Evolutionary conservation across 2,888 invertebrate genomes (phyloP).

Genomic region (Microchrysa polita): DNA sequence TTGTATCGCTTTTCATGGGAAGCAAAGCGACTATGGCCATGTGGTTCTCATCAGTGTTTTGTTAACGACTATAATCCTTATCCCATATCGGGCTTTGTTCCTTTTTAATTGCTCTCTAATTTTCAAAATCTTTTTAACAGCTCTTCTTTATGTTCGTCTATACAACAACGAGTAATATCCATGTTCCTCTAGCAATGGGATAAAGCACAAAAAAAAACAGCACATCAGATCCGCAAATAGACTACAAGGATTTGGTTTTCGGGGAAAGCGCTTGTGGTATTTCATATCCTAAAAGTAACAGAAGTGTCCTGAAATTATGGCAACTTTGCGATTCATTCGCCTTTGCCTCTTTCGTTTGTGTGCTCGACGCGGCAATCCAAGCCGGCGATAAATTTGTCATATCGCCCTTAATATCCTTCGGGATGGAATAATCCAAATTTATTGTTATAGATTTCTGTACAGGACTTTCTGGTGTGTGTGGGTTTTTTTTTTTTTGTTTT

Average conservation of each 20-base stretch:
- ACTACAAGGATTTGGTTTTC: constrained; percentile 21
- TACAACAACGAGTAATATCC: neutral
- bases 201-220: no score
- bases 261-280: constrained; percentile 10
- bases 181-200: constrained; percentile 8
- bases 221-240: constrained; percentile 14
- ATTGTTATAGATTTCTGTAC: constrained; percentile 56
- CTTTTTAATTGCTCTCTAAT: constrained; percentile 29
- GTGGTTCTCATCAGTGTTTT: constrained; percentile 7
- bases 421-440: constrained; percentile 57
- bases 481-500: no score
- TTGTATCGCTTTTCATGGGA: no score
- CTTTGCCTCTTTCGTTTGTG: constrained; percentile 21
- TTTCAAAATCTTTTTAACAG: constrained; percentile 26
- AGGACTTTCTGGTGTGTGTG: constrained; percentile 29
- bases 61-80: constrained; percentile 15
- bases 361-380: constrained; percentile 44
- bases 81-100: neutral
- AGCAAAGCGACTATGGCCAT: neutral
- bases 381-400: constrained; percentile 58
- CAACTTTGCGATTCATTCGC: constrained; percentile 51
- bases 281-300: constrained; percentile 34
- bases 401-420: constrained; percentile 57
- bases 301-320: constrained; percentile 43
- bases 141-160: neutral